Evolutionary conservation across 2,888 invertebrate species (phyloP), one percentile per base, ranked within the genome.

Genomic region (Mechanitis messenoides): DNA sequence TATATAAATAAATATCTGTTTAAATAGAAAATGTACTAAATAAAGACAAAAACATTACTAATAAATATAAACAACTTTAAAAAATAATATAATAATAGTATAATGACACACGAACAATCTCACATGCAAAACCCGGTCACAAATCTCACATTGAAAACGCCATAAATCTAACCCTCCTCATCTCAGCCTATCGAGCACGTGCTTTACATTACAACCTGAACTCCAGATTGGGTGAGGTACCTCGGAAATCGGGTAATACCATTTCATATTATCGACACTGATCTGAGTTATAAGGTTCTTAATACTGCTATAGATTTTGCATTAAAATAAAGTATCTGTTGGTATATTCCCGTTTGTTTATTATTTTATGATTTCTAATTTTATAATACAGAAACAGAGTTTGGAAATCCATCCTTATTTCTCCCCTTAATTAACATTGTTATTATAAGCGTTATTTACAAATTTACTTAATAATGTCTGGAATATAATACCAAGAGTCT

Each of bases 161-260:
- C 53, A 33, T 56, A 54, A 57, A 59, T 56, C 53, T 59, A 33
- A 62, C 59, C 59, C 56, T 59, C 56, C 53, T 54, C 56, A 46
- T 59, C 59, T 38, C 56, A 59, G 56, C 54, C 54, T 60, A 59
- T 56, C 53, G 28, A 54, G 59, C 61, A 61, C 61, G 59, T 61
- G 61, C 61, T 57, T 33, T 35, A 61, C 50, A 53, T 56, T 45
- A 53, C 56, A 56, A 53, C 54, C 50, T 50, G 38, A 54, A 61
- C 45, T 56, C 5, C 42, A 55, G 58, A 61, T 61, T 56, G 60
- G 55, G 31, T 31, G 11, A 50, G 50, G 50, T 50, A 50, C 28
- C 31, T 50, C 50, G 50, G 50, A 50, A 50, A 50, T 50, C 50
- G 50, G 50, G 50, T 50, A 50, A 50, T 50, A 31, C 50, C 50